Evolutionary conservation across 2,797 vertebrate genomes (phyloP).

Genomic region (Meda fulgida): DNA sequence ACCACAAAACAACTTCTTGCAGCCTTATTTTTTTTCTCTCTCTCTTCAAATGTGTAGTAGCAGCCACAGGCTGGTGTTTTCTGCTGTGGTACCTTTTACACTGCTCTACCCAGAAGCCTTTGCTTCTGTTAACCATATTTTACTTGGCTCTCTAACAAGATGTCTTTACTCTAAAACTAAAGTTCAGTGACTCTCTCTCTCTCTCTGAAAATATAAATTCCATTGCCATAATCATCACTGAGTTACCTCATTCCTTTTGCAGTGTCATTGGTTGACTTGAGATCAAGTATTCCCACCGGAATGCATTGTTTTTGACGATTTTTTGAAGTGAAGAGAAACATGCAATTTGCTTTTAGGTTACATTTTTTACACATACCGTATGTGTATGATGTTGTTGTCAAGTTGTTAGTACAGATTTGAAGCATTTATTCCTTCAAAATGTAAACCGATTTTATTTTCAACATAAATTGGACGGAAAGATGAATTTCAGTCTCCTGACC

Average conservation of each 20-base stretch:
- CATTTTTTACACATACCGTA: too few species aligned
- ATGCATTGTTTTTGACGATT: background rate
- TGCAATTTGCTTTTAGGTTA: background rate
- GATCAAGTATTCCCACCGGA: background rate
- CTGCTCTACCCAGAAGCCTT: background rate
- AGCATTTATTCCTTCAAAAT: background rate
- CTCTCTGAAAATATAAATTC: background rate
- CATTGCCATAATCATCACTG: background rate
- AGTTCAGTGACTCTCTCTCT: background rate
- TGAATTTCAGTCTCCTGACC: background rate
- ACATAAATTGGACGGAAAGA: background rate
- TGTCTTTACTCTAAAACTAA: background rate
- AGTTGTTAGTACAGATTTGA: background rate
- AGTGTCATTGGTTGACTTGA: background rate
- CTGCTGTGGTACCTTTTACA: background rate
- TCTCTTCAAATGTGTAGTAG: background rate
- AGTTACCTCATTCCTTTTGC: background rate
- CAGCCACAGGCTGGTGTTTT: slow-evolving; percentile 1
- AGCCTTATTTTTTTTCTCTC: slow-evolving; percentile 16
- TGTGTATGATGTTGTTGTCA: background rate
- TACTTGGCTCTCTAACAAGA: background rate
- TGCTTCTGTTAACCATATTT: background rate
- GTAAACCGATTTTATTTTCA: background rate
- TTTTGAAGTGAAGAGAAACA: background rate
- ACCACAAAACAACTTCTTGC: background rate